These are phyloP conservation scores for Tenthredo mesomela DNA, from an alignment of 2,888 invertebrate genomes.

Conservation along the genomic window DNA sequence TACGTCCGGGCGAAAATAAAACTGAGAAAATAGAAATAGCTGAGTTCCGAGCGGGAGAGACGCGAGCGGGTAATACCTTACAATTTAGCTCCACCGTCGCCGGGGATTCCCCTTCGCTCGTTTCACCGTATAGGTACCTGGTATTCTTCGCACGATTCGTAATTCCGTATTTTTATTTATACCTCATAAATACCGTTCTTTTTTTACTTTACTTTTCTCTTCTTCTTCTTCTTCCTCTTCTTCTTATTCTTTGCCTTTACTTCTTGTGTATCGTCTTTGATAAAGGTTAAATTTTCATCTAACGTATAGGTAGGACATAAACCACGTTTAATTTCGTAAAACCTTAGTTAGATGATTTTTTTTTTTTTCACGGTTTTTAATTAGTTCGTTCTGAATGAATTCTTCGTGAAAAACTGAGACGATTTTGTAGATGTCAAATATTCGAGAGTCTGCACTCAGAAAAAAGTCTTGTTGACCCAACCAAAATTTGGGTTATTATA, in stretches of 20 bases:
- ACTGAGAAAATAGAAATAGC: slow-evolving; percentile 43
- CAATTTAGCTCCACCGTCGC: slow-evolving; percentile 40
- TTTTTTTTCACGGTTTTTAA: no score
- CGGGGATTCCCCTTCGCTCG: slow-evolving; percentile 39
- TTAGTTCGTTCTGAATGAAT: no score
- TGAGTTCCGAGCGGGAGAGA: slow-evolving; percentile 29
- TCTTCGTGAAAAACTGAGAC: not conserved
- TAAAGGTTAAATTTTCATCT: not conserved
- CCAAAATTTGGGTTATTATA: no score
- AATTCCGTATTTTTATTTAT: slow-evolving; percentile 42
- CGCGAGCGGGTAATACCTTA: slow-evolving; percentile 38
- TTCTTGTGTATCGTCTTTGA: not conserved
- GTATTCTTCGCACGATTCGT: slow-evolving; percentile 42
- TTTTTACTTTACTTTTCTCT: not conserved
- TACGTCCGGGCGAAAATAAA: slow-evolving; percentile 33
- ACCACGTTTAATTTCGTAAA: no score
- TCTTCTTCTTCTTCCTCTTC: not conserved
- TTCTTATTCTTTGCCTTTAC: not conserved
- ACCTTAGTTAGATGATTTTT: no score
- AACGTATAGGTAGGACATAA: not conserved
- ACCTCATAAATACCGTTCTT: slow-evolving; percentile 30
- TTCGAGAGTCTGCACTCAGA: no score
- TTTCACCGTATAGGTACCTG: slow-evolving; percentile 33
- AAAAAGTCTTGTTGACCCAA: no score
- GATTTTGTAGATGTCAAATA: not conserved